Conservation (phyloP, 2,797 vertebrate genomes). For the Buphagus erythrorhynchus region DNA sequence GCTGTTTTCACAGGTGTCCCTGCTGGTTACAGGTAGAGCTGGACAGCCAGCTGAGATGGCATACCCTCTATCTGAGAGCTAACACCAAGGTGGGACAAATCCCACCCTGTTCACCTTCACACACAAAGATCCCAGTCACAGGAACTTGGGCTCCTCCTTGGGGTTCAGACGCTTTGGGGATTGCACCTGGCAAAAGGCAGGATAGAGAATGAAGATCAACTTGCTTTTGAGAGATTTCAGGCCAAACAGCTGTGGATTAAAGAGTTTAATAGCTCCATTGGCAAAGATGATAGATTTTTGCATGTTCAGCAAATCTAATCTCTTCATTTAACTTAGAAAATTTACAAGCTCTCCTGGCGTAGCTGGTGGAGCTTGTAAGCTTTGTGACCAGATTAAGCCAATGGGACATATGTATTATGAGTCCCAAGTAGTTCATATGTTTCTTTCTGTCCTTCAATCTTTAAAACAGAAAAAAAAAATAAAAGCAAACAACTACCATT, state of each 20-base stretch:
- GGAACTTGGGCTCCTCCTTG: fast-evolving
- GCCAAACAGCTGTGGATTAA: constrained; percentile 30
- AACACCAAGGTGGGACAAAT: neutral
- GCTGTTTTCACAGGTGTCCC: neutral
- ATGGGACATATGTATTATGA: neutral
- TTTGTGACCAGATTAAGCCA: constrained; percentile 1
- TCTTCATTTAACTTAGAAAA: constrained; percentile 14
- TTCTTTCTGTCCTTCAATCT: neutral
- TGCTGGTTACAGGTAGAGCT: neutral
- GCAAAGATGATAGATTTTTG: neutral
- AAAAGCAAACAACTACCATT: neutral
- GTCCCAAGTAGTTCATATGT: neutral
- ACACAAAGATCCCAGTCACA: neutral
- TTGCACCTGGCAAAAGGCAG: neutral
- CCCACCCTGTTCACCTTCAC: fast-evolving
- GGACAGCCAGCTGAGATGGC: neutral
- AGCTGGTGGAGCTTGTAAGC: neutral
- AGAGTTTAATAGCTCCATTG: neutral
- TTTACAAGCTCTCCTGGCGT: neutral
- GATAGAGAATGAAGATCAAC: neutral
- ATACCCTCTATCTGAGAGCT: neutral
- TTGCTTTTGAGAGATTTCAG: neutral
- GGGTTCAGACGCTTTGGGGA: neutral
- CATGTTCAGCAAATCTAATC: neutral
- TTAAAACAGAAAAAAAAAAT: neutral